A percentile compares a stretch with the other conserved stretches of the same genome.
Evolutionary conservation across 2,797 vertebrate species (phyloP).

Genomic region (Setipinna tenuifilis): DNA sequence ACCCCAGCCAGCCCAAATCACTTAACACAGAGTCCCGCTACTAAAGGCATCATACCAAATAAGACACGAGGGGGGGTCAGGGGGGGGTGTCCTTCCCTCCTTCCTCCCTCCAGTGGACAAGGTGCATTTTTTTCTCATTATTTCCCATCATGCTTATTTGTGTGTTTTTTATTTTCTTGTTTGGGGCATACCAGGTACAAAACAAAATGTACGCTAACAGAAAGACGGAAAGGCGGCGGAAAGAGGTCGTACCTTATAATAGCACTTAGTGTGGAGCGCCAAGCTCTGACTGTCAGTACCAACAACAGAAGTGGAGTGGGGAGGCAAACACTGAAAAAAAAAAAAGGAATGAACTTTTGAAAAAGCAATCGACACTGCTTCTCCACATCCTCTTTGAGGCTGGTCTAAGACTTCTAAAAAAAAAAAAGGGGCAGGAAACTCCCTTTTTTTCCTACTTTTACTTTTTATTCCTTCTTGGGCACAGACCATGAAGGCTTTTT

Average conservation of each 20-base stretch:
- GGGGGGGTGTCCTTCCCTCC: slow-evolving; percentile 10
- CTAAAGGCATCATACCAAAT: slow-evolving; percentile 77
- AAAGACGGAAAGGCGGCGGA: slow-evolving; percentile 59
- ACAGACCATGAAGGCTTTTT: slow-evolving; percentile 65
- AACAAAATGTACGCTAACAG: slow-evolving; percentile 58
- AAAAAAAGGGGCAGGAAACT: slow-evolving; percentile 52
- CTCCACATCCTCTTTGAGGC: slow-evolving; percentile 63
- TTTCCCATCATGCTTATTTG: slow-evolving; percentile 34
- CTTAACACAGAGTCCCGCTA: not conserved
- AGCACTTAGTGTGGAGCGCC: slow-evolving; percentile 78
- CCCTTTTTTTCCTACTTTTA: slow-evolving; percentile 36
- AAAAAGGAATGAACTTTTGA: slow-evolving; percentile 61
- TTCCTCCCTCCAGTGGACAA: slow-evolving; percentile 64
- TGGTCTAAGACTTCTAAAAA: slow-evolving; percentile 61
- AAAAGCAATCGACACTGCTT: slow-evolving; percentile 74
- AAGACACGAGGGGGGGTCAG: slow-evolving; percentile 41
- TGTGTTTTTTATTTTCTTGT: slow-evolving; percentile 15
- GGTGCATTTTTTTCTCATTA: slow-evolving; percentile 54
- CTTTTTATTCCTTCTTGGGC: slow-evolving; percentile 61
- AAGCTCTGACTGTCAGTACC: slow-evolving; percentile 71
- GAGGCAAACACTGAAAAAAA: slow-evolving; percentile 69
- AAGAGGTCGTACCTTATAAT: slow-evolving; percentile 67
- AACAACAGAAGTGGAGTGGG: slow-evolving; percentile 66
- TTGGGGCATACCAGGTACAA: slow-evolving; percentile 54
- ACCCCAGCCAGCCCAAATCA: not conserved